These are phyloP conservation scores for Yasuhikotakia modesta DNA, from an alignment of 2,797 vertebrate genomes.

Conservation along the genomic window DNA sequence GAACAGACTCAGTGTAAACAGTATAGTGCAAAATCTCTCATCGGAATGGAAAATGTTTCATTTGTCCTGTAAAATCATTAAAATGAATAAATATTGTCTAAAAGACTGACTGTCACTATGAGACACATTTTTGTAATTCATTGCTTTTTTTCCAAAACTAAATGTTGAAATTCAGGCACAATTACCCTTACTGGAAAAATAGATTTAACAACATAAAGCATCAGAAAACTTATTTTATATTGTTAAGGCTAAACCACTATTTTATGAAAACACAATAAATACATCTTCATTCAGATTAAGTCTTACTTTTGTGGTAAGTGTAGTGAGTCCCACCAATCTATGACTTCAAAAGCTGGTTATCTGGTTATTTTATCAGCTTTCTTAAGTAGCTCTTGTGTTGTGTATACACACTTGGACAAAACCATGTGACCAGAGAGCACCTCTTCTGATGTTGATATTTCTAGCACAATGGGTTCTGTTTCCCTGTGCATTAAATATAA, in stretches of 20 bases:
- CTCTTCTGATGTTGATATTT: slow-evolving; percentile 68
- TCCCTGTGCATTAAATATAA: slow-evolving; percentile 59
- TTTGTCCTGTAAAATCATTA: background rate
- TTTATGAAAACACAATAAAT: slow-evolving; percentile 50
- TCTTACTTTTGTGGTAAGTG: background rate
- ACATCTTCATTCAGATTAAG: slow-evolving; percentile 15
- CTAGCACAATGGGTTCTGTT: slow-evolving; percentile 70
- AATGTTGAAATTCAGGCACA: background rate
- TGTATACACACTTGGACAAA: slow-evolving; percentile 72
- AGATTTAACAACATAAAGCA: background rate
- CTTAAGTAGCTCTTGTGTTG: slow-evolving; percentile 7
- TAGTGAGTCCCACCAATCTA: background rate
- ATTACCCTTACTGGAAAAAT: background rate
- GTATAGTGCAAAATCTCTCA: background rate
- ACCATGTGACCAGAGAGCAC: slow-evolving; percentile 74
- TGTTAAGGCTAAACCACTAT: background rate
- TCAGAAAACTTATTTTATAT: slow-evolving; percentile 28
- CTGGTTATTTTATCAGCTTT: background rate
- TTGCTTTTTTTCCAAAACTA: background rate
- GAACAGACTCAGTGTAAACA: background rate
- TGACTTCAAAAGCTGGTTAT: slow-evolving; percentile 5
- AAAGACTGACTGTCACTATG: background rate
- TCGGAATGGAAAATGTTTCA: background rate
- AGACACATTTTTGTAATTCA: background rate
- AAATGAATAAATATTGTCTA: background rate